Base-by-base conservation (phyloP, 2,888 invertebrate genomes). In the Saturnia japonica region DNA sequence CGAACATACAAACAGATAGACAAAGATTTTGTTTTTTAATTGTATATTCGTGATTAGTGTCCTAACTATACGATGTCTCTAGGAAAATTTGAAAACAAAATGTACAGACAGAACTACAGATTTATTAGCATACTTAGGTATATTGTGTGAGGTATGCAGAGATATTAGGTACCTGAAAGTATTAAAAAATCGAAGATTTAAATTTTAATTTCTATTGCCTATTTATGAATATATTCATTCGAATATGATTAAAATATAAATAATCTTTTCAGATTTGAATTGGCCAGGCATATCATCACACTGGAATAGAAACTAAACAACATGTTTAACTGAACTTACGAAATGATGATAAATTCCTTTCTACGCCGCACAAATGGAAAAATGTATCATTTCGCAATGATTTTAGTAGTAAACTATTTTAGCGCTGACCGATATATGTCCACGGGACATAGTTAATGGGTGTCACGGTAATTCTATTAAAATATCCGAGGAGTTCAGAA, bases 361-460 rank as follows among this genome's bases (percentile, higher is more conserved):
- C 45, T 70, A 62, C 25, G 47, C 62, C n/a, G n/a, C 25, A 70
- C 66, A 40, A 47, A 66, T 67, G 40, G 79, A 77, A 80, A 82
- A 83, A 85, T 83, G 74, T 82, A 80, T 80, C 79, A 81, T 80
- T 79, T 80, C 75, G 77, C 75, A 78, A 77, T 76, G 73, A 80
- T 82, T 80, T 76, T 82, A 81, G 78, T 79, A 82, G 80, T 80
- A 80, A 81, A 85, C 81, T 84, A 85, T 88, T 88, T 87, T 84
- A 82, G 84, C 84, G 81, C 79, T 79, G 87, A 81, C 86, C 88
- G 87, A 85, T 87, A 87, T 87, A 83, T 83, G 85, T 88, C 86
- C 79, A 82, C 80, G 75, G 76, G 80, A 79, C 83, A 84, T 84
- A 84, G 85, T 84, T 85, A 82, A 85, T 84, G 81, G 81, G 77